phyloP scores from a whole-genome alignment of 2,888 invertebrate genomes.

The Auanema sp. region DNA sequence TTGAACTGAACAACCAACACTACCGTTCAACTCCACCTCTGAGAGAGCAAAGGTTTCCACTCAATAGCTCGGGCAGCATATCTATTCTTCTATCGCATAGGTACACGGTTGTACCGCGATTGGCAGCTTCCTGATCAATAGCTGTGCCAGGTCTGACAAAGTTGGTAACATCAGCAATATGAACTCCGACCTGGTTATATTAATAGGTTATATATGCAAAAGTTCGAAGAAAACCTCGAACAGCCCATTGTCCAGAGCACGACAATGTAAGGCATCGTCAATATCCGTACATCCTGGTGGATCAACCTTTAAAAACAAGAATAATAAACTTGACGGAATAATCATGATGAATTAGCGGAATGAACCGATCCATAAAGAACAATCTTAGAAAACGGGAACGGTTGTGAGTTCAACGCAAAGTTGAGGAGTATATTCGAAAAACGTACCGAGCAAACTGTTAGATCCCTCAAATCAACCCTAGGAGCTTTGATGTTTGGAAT shows the following conservation, averaged over 20 bases:
- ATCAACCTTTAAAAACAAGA: constrained; percentile 66
- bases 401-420: too few species aligned
- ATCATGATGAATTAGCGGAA: too few species aligned
- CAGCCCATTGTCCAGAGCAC: constrained; percentile 72
- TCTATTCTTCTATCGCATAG: constrained; percentile 79
- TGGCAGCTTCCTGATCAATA: constrained; percentile 85
- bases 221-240: constrained; percentile 33
- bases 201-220: too few species aligned
- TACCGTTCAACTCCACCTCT: constrained; percentile 79
- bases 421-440: too few species aligned
- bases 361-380: too few species aligned
- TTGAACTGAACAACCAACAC: background rate
- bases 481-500: constrained; percentile 65
- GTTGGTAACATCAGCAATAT: constrained; percentile 97
- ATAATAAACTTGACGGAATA: too few species aligned
- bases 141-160: constrained; percentile 85
- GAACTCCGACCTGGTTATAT: constrained; percentile 71
- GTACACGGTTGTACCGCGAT: constrained; percentile 87
- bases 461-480: constrained; percentile 81
- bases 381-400: too few species aligned
- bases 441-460: constrained; percentile 75
- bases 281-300: constrained; percentile 98
- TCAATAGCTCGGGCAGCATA: constrained; percentile 77
- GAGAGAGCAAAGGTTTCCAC: constrained; percentile 92
- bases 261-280: constrained; percentile 94